phyloP scores from a whole-genome alignment of 1,140 invertebrate species.

The Tetragonula clypearis region DNA sequence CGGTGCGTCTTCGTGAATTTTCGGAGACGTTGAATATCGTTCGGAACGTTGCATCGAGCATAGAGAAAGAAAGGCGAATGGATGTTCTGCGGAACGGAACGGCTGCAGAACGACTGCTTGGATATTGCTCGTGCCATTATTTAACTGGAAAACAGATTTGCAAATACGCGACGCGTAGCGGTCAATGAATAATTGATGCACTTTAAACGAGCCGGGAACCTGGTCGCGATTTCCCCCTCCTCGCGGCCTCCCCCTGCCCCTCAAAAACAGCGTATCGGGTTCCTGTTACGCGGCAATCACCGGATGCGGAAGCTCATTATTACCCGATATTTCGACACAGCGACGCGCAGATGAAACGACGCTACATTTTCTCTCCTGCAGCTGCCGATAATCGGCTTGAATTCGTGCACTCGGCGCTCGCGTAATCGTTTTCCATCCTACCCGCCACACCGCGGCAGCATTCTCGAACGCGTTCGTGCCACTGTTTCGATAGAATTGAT shows the following conservation, averaged over 20 bases:
- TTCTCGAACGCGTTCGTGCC: background rate
- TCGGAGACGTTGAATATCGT: background rate
- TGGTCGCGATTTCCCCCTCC: constrained; percentile 26
- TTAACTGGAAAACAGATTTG: constrained; percentile 41
- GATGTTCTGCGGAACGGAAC: background rate
- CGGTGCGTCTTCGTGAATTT: background rate
- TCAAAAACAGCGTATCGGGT: constrained; percentile 49
- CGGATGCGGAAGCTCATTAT: constrained; percentile 51
- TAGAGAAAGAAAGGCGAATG: background rate
- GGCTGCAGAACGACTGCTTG: background rate
- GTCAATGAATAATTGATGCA: constrained; percentile 51
- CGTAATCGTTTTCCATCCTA: constrained; percentile 28
- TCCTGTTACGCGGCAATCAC: constrained; percentile 44
- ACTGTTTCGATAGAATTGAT: constrained; percentile 15
- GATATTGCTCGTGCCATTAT: constrained; percentile 29
- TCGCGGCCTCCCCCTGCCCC: constrained; percentile 4
- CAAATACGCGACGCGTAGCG: constrained; percentile 23
- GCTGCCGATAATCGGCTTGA: constrained; percentile 35
- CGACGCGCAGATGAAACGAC: constrained; percentile 33
- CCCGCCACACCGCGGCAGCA: too few relatives aligned
- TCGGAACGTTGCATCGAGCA: background rate
- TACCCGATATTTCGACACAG: constrained; percentile 50
- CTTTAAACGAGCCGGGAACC: constrained; percentile 46
- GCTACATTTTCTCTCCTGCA: constrained; percentile 32
- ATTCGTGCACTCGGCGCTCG: constrained; percentile 24